Evolutionary conservation across 2,888 invertebrate species (phyloP).

Genomic region (Coremacera marginata): DNA sequence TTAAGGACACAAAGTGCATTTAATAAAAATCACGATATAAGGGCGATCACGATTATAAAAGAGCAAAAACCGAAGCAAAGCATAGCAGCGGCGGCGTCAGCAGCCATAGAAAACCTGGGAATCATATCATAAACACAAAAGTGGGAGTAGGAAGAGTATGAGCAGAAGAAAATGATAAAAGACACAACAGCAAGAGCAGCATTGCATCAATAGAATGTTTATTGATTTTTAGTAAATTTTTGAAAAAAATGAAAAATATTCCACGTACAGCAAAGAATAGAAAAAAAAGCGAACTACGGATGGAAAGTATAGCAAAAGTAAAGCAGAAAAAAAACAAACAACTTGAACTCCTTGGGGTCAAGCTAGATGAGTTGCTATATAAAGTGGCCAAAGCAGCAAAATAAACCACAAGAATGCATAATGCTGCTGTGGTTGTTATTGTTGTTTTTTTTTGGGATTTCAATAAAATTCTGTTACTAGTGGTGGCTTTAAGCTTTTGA

Average conservation of each 20-base stretch:
- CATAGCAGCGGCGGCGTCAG: background rate
- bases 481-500: background rate
- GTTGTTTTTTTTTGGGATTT: background rate
- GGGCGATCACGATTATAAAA: constrained; percentile 58
- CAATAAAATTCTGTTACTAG: too few species aligned
- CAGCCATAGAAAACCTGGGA: background rate
- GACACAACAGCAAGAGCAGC: background rate
- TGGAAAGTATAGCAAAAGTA: constrained; percentile 11
- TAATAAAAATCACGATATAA: constrained; percentile 57
- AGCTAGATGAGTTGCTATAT: constrained; percentile 33
- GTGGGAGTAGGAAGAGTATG: background rate
- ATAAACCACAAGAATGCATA: background rate
- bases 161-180: background rate
- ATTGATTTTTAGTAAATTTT: constrained; percentile 48
- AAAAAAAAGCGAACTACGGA: too few species aligned
- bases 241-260: constrained; percentile 28
- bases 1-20: constrained; percentile 45
- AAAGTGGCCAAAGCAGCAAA: background rate
- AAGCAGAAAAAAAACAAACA: constrained; percentile 12
- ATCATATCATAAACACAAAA: background rate
- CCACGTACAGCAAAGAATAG: too few species aligned
- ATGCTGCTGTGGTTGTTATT: background rate
- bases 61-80: background rate
- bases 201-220: constrained; percentile 47
- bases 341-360: constrained; percentile 56